phyloP scores from a whole-genome alignment of 2,113 vertebrate genomes.

The Chelonoidis abingdonii region DNA sequence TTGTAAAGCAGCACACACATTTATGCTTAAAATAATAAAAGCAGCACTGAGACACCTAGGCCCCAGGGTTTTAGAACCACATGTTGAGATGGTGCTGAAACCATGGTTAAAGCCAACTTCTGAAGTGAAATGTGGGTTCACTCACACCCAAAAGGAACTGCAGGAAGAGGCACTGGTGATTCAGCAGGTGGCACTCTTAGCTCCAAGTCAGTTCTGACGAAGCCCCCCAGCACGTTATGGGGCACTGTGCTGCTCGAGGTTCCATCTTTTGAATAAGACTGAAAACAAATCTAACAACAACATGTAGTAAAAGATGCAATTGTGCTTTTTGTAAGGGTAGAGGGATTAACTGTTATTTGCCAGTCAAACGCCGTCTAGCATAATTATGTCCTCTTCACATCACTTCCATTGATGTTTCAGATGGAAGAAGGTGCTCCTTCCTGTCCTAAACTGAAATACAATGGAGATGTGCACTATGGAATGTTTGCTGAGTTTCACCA shows the following conservation, averaged over 20 bases:
- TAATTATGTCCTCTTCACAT: not conserved
- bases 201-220: not conserved
- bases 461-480: fast-evolving
- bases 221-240: not conserved
- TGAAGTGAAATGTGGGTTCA: not conserved
- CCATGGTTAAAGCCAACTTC: not conserved
- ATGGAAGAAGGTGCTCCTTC: not conserved
- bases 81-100: not conserved
- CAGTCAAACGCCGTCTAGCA: not conserved
- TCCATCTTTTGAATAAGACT: not conserved
- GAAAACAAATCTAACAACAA: not conserved
- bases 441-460: fast-evolving
- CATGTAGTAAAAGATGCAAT: not conserved
- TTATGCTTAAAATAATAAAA: not conserved
- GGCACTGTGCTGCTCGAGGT: not conserved
- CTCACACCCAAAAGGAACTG: not conserved
- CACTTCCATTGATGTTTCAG: not conserved
- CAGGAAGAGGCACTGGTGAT: conserved; percentile 19
- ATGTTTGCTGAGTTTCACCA: not conserved
- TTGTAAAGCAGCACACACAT: fast-evolving
- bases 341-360: too few relatives aligned
- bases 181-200: not conserved
- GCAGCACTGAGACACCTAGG: not conserved
- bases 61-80: not conserved
- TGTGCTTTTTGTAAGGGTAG: not conserved